A percentile compares a stretch with the other conserved stretches of the same genome.
These are phyloP conservation scores for Callithrix jacchus DNA, from an alignment of 2,113 vertebrate species.

Conservation along the genomic window DNA sequence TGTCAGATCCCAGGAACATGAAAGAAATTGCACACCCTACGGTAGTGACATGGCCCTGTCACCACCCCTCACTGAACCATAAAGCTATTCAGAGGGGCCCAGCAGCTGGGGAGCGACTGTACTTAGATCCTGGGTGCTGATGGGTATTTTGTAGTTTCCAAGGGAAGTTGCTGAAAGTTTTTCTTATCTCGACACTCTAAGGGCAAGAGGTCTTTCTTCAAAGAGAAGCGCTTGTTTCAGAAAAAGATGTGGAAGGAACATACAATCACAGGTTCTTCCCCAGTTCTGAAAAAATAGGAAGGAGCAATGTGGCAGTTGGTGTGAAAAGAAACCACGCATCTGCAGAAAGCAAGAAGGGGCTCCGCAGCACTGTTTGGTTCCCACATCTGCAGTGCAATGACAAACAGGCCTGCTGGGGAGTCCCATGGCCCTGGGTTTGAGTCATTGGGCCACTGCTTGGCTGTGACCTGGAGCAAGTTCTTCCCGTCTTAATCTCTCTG, in stretches of 20 bases:
- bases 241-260: constrained; percentile 52
- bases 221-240: constrained; percentile 52
- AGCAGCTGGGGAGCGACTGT: constrained; percentile 67
- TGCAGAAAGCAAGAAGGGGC: background rate
- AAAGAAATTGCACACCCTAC: constrained; percentile 63
- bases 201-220: constrained; percentile 71
- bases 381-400: background rate
- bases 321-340: background rate
- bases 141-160: constrained; percentile 72
- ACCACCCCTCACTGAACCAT: constrained; percentile 64
- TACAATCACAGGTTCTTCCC: constrained; percentile 46
- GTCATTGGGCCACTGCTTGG: background rate
- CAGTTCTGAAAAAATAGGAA: background rate
- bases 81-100: constrained; percentile 51
- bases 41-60: constrained; percentile 70
- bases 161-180: constrained; percentile 73
- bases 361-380: background rate
- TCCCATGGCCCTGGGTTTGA: background rate
- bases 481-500: background rate
- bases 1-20: constrained; percentile 76
- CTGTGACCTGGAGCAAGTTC: background rate
- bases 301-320: background rate
- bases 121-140: constrained; percentile 71
- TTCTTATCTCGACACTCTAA: constrained; percentile 73
- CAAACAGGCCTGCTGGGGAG: background rate